These are phyloP conservation scores for Asteroscopus sphinx DNA, from an alignment of 2,888 invertebrate genomes.

Conservation along the genomic window DNA sequence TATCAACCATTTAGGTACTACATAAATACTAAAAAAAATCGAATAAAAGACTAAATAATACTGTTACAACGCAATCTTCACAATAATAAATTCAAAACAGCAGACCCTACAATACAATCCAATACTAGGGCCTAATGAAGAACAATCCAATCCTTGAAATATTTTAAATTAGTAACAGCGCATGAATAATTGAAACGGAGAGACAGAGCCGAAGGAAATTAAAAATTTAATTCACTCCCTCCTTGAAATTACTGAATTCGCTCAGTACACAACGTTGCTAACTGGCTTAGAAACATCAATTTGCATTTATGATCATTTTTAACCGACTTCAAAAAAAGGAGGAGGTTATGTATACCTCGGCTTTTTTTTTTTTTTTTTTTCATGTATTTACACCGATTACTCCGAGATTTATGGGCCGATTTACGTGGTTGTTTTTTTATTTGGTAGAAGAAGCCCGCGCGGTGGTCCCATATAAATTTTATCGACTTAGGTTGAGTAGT, in stretches of 20 bases:
- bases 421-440: too few species aligned
- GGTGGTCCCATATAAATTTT: too few species aligned
- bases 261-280: slow-evolving; percentile 32
- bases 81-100: slow-evolving; percentile 11
- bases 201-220: slow-evolving; percentile 35
- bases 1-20: too few species aligned
- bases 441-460: too few species aligned
- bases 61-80: background rate
- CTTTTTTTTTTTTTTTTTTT: too few species aligned
- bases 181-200: slow-evolving; percentile 59
- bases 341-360: too few species aligned
- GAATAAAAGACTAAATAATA: background rate
- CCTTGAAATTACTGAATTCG: slow-evolving; percentile 44
- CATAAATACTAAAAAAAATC: background rate
- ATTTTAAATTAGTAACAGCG: slow-evolving; percentile 47
- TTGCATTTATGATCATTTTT: slow-evolving; percentile 21
- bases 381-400: too few species aligned
- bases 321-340: too few species aligned
- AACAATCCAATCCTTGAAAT: slow-evolving; percentile 34
- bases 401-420: too few species aligned
- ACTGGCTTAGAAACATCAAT: slow-evolving; percentile 11
- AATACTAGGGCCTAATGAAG: slow-evolving; percentile 25
- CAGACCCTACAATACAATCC: slow-evolving; percentile 25
- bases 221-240: slow-evolving; percentile 52
- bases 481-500: too few species aligned